Conservation (phyloP, 37 sponge, comb jelly and placozoan species). For the Haliclona indistincta region DNA sequence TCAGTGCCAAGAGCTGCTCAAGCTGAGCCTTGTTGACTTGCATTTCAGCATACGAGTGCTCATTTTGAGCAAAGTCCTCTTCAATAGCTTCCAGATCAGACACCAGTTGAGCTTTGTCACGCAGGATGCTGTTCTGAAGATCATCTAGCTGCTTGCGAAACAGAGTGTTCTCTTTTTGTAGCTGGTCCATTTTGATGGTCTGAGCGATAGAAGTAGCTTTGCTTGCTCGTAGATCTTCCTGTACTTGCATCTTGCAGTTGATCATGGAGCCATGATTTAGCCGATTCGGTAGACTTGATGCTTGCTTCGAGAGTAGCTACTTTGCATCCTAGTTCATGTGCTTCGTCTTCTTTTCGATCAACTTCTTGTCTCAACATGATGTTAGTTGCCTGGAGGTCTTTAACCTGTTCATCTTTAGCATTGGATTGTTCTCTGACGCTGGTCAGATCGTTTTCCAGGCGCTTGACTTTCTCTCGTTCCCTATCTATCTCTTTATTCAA, state of each 20-base stretch:
- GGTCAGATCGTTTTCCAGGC: constrained; percentile 18
- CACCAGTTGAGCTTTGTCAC: constrained; percentile 69
- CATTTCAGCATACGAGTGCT: constrained; percentile 36
- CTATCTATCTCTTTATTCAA: constrained; percentile 14
- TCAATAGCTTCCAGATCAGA: constrained; percentile 67
- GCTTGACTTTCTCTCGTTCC: background rate
- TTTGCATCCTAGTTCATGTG: background rate
- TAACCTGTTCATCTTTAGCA: constrained; percentile 4
- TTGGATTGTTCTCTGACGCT: background rate
- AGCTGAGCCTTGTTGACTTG: constrained; percentile 34
- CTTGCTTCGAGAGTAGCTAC: constrained; percentile 32
- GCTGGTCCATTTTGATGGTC: constrained; percentile 48
- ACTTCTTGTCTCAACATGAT: background rate
- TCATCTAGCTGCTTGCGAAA: constrained; percentile 49
- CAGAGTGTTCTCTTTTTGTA: constrained; percentile 43
- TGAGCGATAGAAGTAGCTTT: constrained; percentile 51
- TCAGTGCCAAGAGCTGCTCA: constrained; percentile 28
- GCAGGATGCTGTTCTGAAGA: constrained; percentile 50
- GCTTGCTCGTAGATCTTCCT: constrained; percentile 48
- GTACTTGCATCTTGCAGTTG: constrained; percentile 56
- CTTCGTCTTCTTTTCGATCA: constrained; percentile 28
- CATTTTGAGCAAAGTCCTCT: constrained; percentile 58
- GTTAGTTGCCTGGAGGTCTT: constrained; percentile 18
- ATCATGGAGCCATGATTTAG: constrained; percentile 59
- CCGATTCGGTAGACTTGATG: constrained; percentile 35